phyloP scores from a whole-genome alignment of 2,113 vertebrate species.

The Eulemur rufifrons region DNA sequence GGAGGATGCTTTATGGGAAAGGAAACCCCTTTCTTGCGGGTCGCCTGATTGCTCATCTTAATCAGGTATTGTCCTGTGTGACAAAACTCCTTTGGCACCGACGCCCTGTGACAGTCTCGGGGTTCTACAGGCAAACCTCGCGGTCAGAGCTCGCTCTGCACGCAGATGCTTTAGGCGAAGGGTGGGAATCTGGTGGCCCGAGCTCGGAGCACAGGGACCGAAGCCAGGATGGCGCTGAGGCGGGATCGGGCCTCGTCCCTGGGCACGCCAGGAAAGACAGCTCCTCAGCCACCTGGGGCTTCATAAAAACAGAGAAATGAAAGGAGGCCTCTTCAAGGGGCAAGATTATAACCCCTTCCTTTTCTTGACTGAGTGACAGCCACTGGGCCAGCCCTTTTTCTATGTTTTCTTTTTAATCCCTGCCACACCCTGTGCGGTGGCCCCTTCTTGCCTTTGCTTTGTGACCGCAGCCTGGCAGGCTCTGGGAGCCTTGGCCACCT shows the following conservation, averaged over 20 bases:
- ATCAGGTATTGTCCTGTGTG: neutral
- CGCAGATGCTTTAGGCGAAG: neutral
- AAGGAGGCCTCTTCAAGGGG: neutral
- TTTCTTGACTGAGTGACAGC: neutral
- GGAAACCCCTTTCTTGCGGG: neutral
- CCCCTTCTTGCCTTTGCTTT: neutral
- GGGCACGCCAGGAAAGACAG: neutral
- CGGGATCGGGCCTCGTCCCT: neutral
- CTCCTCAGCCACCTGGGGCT: neutral
- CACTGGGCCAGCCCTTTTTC: no score
- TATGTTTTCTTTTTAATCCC: neutral
- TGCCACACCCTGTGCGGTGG: rapidly evolving
- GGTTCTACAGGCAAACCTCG: neutral
- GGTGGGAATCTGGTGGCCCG: no score
- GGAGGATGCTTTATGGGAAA: neutral
- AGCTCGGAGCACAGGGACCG: neutral
- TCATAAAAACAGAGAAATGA: neutral
- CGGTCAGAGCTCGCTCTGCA: neutral
- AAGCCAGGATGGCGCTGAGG: no score
- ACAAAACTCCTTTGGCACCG: neutral
- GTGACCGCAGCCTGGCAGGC: neutral
- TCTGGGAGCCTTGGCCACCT: neutral
- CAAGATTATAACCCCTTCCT: neutral
- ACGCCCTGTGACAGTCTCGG: neutral
- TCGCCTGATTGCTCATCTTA: neutral